A percentile compares a stretch with the other conserved stretches of the same genome.
These are phyloP conservation scores for Etheostoma spectabile DNA, from an alignment of 2,113 vertebrate genomes.

Conservation along the genomic window DNA sequence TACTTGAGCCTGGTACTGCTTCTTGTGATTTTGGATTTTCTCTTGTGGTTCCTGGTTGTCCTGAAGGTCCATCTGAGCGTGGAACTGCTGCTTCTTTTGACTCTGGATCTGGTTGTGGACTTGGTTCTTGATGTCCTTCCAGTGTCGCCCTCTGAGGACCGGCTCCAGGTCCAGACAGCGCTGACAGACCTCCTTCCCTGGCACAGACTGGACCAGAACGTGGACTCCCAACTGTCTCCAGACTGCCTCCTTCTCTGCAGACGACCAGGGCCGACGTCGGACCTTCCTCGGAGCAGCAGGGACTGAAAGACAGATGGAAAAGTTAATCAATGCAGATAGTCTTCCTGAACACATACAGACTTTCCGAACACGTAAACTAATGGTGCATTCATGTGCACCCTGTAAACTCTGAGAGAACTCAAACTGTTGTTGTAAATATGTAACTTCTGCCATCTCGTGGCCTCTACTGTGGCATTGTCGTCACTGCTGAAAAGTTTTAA, in stretches of 20 bases:
- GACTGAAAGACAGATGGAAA: constrained; percentile 17
- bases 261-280: constrained; percentile 52
- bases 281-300: constrained; percentile 34
- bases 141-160: constrained; percentile 64
- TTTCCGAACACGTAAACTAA: too few relatives aligned
- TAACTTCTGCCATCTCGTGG: too few relatives aligned
- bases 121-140: constrained; percentile 76
- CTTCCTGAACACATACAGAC: too few relatives aligned
- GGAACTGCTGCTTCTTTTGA: constrained; percentile 74
- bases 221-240: constrained; percentile 73
- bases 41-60: constrained; percentile 30
- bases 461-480: too few relatives aligned
- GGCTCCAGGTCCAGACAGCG: constrained; percentile 70
- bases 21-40: constrained; percentile 49
- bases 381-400: too few relatives aligned
- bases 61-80: constrained; percentile 59
- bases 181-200: constrained; percentile 73
- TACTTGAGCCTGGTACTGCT: constrained; percentile 14
- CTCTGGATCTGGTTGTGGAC: constrained; percentile 75
- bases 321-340: too few relatives aligned
- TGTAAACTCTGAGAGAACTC: too few relatives aligned
- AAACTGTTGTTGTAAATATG: too few relatives aligned
- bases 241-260: constrained; percentile 71
- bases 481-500: too few relatives aligned
- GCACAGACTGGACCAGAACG: constrained; percentile 62